Percentiles rank a stretch among this genome's conserved stretches.
phyloP scores from a whole-genome alignment of 1,140 invertebrate species.

The Neodiprion lecontei region DNA sequence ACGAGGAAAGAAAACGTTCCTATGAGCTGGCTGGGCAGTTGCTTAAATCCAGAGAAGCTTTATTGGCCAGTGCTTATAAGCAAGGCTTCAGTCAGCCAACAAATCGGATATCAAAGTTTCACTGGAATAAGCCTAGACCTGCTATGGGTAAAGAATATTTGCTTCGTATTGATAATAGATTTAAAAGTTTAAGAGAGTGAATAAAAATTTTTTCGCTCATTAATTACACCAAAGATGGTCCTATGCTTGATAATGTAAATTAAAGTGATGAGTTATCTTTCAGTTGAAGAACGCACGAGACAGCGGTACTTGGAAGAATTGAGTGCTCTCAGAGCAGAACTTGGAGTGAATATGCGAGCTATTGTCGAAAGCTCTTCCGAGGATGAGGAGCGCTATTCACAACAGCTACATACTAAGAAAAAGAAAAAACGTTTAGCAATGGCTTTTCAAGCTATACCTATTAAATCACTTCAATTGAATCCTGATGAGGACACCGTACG shows the following conservation, averaged over 20 bases:
- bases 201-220: constrained; percentile 33
- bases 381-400: constrained; percentile 63
- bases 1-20: constrained; percentile 63
- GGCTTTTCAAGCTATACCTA: constrained; percentile 63
- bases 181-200: constrained; percentile 55
- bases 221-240: neutral
- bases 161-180: constrained; percentile 20
- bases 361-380: constrained; percentile 54
- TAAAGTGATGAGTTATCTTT: constrained; percentile 39
- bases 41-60: constrained; percentile 72
- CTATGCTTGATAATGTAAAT: too few species aligned
- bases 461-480: constrained; percentile 50
- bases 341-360: constrained; percentile 46
- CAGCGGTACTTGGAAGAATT: constrained; percentile 55
- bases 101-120: constrained; percentile 60
- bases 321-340: constrained; percentile 49
- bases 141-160: constrained; percentile 54
- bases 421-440: constrained; percentile 73
- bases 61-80: constrained; percentile 66
- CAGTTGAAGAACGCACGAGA: constrained; percentile 56
- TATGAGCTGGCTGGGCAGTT: constrained; percentile 67
- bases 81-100: constrained; percentile 60
- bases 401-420: constrained; percentile 64
- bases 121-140: constrained; percentile 57
- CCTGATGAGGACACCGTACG: constrained; percentile 51